These are phyloP conservation scores for Agriopis leucophaearia DNA, from an alignment of 2,888 invertebrate genomes.

Conservation along the genomic window DNA sequence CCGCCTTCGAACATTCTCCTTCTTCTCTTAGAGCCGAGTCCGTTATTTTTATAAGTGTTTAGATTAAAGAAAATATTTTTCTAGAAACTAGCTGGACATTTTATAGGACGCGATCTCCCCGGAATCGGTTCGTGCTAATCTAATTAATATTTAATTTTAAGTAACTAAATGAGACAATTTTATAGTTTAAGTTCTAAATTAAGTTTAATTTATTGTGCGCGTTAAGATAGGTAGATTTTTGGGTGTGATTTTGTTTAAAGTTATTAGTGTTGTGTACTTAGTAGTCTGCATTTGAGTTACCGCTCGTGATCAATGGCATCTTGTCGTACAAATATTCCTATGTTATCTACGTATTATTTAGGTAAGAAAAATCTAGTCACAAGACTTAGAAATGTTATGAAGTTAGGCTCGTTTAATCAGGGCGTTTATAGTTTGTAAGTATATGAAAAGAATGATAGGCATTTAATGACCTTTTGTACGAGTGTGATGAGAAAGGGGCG, in stretches of 20 bases:
- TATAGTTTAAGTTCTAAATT: constrained; percentile 69
- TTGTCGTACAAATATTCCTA: constrained; percentile 87
- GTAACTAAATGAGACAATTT: constrained; percentile 67
- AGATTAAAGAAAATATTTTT: constrained; percentile 81
- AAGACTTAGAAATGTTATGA: constrained; percentile 83
- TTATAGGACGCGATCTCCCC: constrained; percentile 82
- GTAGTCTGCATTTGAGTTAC: constrained; percentile 86
- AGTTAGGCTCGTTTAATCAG: constrained; percentile 78
- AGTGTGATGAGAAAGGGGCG: constrained; percentile 49
- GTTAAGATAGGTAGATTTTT: constrained; percentile 68
- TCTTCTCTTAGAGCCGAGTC: constrained; percentile 76
- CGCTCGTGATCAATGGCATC: constrained; percentile 86
- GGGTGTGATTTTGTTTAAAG: constrained; percentile 82
- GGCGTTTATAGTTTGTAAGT: constrained; percentile 75
- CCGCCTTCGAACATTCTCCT: constrained; percentile 78
- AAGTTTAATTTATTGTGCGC: constrained; percentile 83
- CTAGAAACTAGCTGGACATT: constrained; percentile 76
- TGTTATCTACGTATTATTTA: constrained; percentile 84
- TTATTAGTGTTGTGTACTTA: constrained; percentile 78
- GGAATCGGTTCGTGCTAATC: constrained; percentile 79
- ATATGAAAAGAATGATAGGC: constrained; percentile 69
- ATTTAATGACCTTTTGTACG: constrained; percentile 74
- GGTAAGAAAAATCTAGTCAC: constrained; percentile 85
- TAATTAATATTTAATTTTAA: constrained; percentile 57
- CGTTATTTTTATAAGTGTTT: constrained; percentile 84